Percentiles rank a stretch among this genome's conserved stretches.
Evolutionary conservation across 2,888 invertebrate genomes (phyloP).

Genomic region (Xanthostigma xanthostigma): DNA sequence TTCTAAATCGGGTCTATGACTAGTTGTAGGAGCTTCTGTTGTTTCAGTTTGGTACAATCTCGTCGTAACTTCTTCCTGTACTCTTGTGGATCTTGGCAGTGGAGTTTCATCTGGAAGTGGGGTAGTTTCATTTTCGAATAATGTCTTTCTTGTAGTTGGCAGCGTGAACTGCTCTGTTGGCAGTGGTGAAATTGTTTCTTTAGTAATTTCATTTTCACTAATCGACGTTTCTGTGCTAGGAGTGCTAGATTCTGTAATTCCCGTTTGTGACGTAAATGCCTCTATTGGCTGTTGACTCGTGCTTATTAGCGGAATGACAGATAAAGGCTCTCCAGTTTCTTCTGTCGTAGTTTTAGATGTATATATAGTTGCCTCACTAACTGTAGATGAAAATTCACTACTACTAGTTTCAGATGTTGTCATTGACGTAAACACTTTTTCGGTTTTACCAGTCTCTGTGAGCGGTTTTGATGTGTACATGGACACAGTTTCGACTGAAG

Average conservation of each 20-base stretch:
- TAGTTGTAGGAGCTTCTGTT: no score
- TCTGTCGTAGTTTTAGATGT: slow-evolving; percentile 4
- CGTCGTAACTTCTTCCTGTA: no score
- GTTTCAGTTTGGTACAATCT: no score
- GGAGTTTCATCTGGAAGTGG: no score
- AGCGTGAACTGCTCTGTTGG: no score
- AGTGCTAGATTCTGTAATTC: background rate
- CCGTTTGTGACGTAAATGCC: background rate
- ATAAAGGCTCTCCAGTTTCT: slow-evolving; percentile 7
- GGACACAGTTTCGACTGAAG: background rate
- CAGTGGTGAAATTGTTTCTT: no score
- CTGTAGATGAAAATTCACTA: background rate
- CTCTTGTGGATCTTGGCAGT: no score
- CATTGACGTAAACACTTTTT: slow-evolving; percentile 12
- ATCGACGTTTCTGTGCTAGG: background rate
- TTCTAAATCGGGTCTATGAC: no score
- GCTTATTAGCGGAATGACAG: background rate
- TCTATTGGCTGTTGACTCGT: background rate
- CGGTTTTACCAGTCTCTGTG: slow-evolving; percentile 16
- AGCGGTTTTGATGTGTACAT: slow-evolving; percentile 6
- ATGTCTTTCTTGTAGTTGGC: no score
- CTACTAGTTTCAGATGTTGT: slow-evolving; percentile 5
- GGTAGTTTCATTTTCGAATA: no score
- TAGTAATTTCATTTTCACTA: no score
- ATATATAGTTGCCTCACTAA: slow-evolving; percentile 5